These are phyloP conservation scores for Lasioglossum pauxillum DNA, from an alignment of 2,888 invertebrate genomes.

Conservation along the genomic window DNA sequence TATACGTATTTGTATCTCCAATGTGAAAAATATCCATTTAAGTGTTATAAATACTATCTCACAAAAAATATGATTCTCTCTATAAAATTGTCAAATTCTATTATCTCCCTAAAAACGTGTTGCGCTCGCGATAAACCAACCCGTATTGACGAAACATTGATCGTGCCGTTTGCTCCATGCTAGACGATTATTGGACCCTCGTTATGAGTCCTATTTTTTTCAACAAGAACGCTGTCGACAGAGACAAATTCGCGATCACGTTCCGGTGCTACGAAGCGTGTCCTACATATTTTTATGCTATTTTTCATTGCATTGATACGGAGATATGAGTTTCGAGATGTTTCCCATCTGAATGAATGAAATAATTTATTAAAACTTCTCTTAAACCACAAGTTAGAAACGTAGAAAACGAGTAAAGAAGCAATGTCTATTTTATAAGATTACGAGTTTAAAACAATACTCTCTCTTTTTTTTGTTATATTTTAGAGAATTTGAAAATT, in stretches of 20 bases:
- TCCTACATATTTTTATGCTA: slow-evolving; percentile 24
- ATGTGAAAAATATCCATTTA: slow-evolving; percentile 79
- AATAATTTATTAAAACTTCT: slow-evolving; percentile 59
- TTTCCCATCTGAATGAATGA: slow-evolving; percentile 46
- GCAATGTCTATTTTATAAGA: slow-evolving; percentile 29
- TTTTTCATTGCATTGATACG: slow-evolving; percentile 40
- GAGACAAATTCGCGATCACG: slow-evolving; percentile 20
- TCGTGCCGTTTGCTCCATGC: slow-evolving; percentile 15
- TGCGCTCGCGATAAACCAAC: slow-evolving; percentile 54
- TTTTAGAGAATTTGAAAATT: slow-evolving; percentile 34
- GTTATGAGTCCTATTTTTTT: slow-evolving; percentile 15
- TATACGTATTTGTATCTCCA: slow-evolving; percentile 64
- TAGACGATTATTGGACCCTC: not conserved
- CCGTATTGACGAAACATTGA: slow-evolving; percentile 47
- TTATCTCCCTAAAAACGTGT: slow-evolving; percentile 64
- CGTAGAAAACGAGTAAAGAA: slow-evolving; percentile 56
- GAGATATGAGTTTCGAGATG: slow-evolving; percentile 49
- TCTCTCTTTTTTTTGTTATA: slow-evolving; percentile 5
- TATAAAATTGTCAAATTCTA: slow-evolving; percentile 78
- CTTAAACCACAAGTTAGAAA: slow-evolving; percentile 43
- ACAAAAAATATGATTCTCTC: slow-evolving; percentile 82
- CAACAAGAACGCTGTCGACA: slow-evolving; percentile 11
- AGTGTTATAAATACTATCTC: slow-evolving; percentile 78
- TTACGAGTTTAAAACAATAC: slow-evolving; percentile 25
- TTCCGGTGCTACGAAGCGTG: slow-evolving; percentile 15